These are phyloP conservation scores for Ptychochromis oligacanthus DNA, from an alignment of 2,113 vertebrate genomes.

Conservation along the genomic window DNA sequence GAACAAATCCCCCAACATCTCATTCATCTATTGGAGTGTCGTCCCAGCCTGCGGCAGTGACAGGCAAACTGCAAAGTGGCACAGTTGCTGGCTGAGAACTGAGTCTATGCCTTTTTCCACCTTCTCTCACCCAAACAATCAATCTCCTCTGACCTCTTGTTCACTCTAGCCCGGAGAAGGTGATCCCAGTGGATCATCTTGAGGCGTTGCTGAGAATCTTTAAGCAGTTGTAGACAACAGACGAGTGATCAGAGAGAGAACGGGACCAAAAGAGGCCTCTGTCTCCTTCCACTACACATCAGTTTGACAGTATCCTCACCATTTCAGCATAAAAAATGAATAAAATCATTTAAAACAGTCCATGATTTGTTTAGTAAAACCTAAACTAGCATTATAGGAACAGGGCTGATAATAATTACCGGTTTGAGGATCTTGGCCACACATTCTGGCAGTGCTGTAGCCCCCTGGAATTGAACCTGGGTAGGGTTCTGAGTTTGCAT, in stretches of 20 bases:
- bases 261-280: not conserved
- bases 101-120: slow-evolving; percentile 19
- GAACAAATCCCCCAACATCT: slow-evolving; percentile 23
- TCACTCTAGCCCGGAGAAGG: slow-evolving; percentile 14
- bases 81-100: not conserved
- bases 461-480: not conserved
- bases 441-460: not conserved
- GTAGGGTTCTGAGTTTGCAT: not conserved
- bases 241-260: not conserved
- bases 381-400: not conserved
- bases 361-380: not conserved
- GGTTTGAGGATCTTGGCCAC: not conserved
- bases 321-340: not conserved
- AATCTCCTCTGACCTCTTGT: slow-evolving; percentile 43
- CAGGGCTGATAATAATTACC: not conserved
- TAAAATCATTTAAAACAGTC: not conserved
- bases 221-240: slow-evolving; percentile 25
- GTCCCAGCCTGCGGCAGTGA: not conserved
- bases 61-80: slow-evolving; percentile 18
- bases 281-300: not conserved
- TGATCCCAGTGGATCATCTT: slow-evolving; percentile 34
- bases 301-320: not conserved
- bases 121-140: slow-evolving; percentile 23
- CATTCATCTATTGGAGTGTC: slow-evolving; percentile 16
- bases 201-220: slow-evolving; percentile 24